These are phyloP conservation scores for Globia sparganii DNA, from an alignment of 2,888 invertebrate species.

Conservation along the genomic window DNA sequence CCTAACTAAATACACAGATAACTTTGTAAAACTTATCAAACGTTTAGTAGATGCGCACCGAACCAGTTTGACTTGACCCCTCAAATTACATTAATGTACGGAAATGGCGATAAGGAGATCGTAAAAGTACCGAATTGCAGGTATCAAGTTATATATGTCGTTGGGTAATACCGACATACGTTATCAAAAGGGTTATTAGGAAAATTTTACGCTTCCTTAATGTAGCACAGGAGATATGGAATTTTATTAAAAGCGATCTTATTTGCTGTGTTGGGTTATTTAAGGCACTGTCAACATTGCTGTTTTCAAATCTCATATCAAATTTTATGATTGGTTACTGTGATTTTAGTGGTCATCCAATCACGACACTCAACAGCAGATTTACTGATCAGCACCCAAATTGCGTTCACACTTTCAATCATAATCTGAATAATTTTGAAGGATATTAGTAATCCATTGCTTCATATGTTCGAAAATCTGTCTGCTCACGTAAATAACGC, in stretches of 20 bases:
- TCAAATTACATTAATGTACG: constrained; percentile 49
- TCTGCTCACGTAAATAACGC: too few species aligned
- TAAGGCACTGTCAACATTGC: too few species aligned
- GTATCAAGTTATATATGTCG: constrained; percentile 60
- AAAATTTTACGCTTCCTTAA: constrained; percentile 56
- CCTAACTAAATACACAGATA: not conserved
- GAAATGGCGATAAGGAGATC: constrained; percentile 55
- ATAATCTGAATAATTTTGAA: too few species aligned
- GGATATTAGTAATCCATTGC: too few species aligned
- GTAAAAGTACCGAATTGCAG: constrained; percentile 42
- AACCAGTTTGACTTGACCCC: constrained; percentile 61
- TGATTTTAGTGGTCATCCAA: too few species aligned
- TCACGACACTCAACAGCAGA: too few species aligned
- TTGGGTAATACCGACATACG: constrained; percentile 56
- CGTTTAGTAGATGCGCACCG: constrained; percentile 20
- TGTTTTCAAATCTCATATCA: too few species aligned
- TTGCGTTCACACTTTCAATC: too few species aligned
- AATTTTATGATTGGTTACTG: too few species aligned
- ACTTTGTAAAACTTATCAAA: constrained; percentile 55
- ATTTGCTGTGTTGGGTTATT: not conserved
- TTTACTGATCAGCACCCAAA: too few species aligned
- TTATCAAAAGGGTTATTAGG: constrained; percentile 54
- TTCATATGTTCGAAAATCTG: too few species aligned
- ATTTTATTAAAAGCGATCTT: not conserved
- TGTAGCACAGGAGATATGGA: constrained; percentile 7